These are phyloP conservation scores for Mesaphorura yosii DNA, from an alignment of 1,140 invertebrate species.

Conservation along the genomic window DNA sequence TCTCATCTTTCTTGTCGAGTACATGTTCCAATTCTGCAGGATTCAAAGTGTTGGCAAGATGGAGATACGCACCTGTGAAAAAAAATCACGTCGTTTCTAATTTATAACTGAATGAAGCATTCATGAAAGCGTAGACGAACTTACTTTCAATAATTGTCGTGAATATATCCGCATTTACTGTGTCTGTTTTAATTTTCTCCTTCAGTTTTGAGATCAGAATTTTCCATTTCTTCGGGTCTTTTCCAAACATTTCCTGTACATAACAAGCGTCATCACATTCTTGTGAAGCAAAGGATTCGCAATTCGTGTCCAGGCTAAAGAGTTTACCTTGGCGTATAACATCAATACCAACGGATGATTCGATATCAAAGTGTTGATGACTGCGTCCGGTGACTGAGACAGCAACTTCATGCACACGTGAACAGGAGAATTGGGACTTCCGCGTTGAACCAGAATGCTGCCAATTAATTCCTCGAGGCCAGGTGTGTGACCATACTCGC, in stretches of 20 bases:
- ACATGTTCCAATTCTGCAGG: conserved; percentile 25
- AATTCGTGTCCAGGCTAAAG: no score
- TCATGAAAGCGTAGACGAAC: conserved; percentile 5
- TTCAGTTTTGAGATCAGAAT: conserved; percentile 23
- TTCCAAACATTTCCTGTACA: conserved; percentile 29
- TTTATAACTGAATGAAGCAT: background rate
- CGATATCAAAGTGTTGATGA: conserved; percentile 12
- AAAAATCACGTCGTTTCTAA: background rate
- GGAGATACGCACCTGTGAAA: conserved; percentile 26
- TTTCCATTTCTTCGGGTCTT: conserved; percentile 20
- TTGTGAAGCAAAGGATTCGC: no score
- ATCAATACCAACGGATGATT: conserved; percentile 21
- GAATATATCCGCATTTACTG: conserved; percentile 23
- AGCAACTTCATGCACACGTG: conserved; percentile 14
- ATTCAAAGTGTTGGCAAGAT: conserved; percentile 26
- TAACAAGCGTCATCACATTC: no score
- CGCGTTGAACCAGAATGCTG: conserved; percentile 9
- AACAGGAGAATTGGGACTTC: conserved; percentile 1
- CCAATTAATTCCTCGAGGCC: conserved; percentile 18
- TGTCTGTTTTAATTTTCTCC: conserved; percentile 19
- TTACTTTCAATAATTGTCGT: conserved; percentile 30
- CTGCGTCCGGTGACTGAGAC: conserved; percentile 16
- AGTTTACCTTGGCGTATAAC: conserved; percentile 25
- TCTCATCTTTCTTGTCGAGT: conserved; percentile 26
- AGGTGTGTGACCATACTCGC: conserved; percentile 9